Evolutionary conservation across 2,113 vertebrate genomes (phyloP).

Genomic region (Tetraodon nigroviridis): DNA sequence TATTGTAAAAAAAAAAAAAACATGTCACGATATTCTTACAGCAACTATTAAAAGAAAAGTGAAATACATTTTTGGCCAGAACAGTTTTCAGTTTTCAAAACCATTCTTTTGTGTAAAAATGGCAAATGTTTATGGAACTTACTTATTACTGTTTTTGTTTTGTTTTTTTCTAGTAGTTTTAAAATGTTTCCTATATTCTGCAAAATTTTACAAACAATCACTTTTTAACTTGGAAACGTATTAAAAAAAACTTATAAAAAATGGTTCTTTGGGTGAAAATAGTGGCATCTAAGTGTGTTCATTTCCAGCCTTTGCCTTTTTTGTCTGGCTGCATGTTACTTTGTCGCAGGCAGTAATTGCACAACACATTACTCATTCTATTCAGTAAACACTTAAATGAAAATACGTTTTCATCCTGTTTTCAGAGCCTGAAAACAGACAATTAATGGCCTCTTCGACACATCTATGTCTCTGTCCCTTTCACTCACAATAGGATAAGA

Average conservation of each 20-base stretch:
- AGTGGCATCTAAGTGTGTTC: constrained; percentile 19
- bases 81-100: no score
- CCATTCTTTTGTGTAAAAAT: no score
- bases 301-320: constrained; percentile 12
- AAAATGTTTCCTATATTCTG: no score
- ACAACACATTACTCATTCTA: constrained; percentile 18
- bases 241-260: not conserved
- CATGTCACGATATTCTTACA: no score
- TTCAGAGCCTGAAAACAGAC: constrained; percentile 29
- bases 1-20: no score
- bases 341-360: constrained; percentile 26
- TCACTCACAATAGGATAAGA: constrained; percentile 4
- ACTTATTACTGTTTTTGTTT: no score
- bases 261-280: constrained; percentile 5
- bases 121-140: no score
- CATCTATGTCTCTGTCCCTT: not conserved
- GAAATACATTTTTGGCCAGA: no score
- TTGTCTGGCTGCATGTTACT: constrained; percentile 25
- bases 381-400: constrained; percentile 27
- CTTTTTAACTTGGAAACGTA: no score
- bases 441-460: constrained; percentile 32
- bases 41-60: no score
- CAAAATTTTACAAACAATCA: no score
- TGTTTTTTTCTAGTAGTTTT: no score
- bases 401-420: constrained; percentile 44